A percentile compares a stretch with the other conserved stretches of the same genome.
phyloP scores from a whole-genome alignment of 1,140 invertebrate species.

The Mylabris phalerata region DNA sequence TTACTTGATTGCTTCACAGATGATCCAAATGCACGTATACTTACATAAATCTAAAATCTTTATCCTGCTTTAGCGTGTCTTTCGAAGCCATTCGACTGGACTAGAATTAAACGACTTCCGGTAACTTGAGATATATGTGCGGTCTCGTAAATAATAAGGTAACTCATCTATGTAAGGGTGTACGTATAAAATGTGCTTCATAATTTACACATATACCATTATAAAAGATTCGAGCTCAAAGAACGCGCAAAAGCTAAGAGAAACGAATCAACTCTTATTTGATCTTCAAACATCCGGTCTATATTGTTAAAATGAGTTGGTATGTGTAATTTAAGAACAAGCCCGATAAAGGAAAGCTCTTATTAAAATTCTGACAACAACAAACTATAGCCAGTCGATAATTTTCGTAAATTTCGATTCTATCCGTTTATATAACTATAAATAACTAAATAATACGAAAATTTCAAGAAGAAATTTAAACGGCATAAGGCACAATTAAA shows the following conservation, averaged over 20 bases:
- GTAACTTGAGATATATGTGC: slow-evolving; percentile 20
- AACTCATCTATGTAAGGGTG: slow-evolving; percentile 25
- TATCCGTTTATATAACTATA: too few relatives aligned
- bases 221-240: too few relatives aligned
- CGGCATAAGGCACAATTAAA: too few relatives aligned
- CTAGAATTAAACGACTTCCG: slow-evolving; percentile 24
- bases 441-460: too few relatives aligned
- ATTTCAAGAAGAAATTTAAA: too few relatives aligned
- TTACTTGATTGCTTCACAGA: slow-evolving; percentile 5
- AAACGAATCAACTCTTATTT: neutral
- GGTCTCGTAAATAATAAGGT: slow-evolving; percentile 23
- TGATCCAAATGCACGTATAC: too few relatives aligned
- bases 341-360: neutral
- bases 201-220: slow-evolving; percentile 9
- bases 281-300: too few relatives aligned
- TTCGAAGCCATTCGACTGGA: slow-evolving; percentile 22
- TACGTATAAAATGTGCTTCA: slow-evolving; percentile 22
- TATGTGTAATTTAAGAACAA: neutral
- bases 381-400: too few relatives aligned
- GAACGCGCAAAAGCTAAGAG: neutral
- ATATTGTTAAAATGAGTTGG: neutral
- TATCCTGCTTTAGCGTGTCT: slow-evolving; percentile 12
- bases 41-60: slow-evolving; percentile 20
- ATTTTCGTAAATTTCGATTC: too few relatives aligned
- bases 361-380: too few relatives aligned